phyloP scores from a whole-genome alignment of 2,113 vertebrate genomes.

The Forbesichthys agassizii region DNA sequence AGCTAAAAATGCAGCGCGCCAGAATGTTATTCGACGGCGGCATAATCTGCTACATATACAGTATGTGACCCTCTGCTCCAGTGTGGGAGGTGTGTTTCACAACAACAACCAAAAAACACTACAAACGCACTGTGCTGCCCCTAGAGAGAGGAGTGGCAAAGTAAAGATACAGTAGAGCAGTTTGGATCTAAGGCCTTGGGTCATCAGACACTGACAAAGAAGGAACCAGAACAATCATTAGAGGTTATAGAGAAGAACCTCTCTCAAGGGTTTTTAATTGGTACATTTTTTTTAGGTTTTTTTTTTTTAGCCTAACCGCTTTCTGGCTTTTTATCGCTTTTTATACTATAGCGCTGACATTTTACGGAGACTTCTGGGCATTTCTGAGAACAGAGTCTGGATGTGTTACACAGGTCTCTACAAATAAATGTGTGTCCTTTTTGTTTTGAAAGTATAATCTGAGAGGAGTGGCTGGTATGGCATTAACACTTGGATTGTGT shows the following conservation, averaged over 20 bases:
- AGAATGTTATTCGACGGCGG: conserved; percentile 37
- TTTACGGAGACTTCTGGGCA: too few relatives aligned
- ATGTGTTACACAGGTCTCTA: neutral
- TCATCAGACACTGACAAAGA: conserved; percentile 21
- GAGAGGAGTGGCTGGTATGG: conserved; percentile 53
- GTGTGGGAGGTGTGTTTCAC: conserved; percentile 53
- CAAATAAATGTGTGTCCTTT: too few relatives aligned
- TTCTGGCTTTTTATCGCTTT: conserved; percentile 18
- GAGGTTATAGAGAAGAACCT: conserved; percentile 21
- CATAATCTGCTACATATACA: too few relatives aligned
- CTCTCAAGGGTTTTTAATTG: conserved; percentile 5
- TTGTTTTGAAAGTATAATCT: too few relatives aligned
- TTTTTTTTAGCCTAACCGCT: conserved; percentile 26
- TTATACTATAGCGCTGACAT: too few relatives aligned
- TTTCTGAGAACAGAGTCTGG: too few relatives aligned
- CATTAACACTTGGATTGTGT: conserved; percentile 55
- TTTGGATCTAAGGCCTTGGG: conserved; percentile 37
- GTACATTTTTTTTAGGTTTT: neutral
- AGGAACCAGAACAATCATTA: conserved; percentile 15
- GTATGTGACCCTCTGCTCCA: conserved; percentile 28
- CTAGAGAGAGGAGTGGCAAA: neutral
- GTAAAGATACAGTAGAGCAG: neutral
- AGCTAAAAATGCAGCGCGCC: conserved; percentile 28
- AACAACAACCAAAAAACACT: conserved; percentile 12
- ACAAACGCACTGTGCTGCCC: conserved; percentile 39